phyloP scores from a whole-genome alignment of 2,888 invertebrate species.

The Drosophila pseudotakahashii region DNA sequence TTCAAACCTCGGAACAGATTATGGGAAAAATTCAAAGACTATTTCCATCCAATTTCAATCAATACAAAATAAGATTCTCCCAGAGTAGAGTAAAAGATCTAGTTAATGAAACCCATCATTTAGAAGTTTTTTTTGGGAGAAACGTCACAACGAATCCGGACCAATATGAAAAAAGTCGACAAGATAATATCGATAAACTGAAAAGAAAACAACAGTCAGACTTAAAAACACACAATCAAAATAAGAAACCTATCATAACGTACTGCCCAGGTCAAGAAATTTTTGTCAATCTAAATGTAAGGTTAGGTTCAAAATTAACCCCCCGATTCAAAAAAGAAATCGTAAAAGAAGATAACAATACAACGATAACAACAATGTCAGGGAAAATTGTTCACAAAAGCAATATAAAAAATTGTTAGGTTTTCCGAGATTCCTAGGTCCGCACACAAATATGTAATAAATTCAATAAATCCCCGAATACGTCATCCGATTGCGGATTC shows the following conservation, averaged over 20 bases:
- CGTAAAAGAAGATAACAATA: neutral
- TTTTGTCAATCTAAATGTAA: neutral
- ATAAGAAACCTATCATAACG: too few species aligned
- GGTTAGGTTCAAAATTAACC: neutral
- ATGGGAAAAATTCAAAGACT: neutral
- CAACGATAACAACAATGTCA: too few species aligned
- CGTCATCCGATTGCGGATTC: too few species aligned
- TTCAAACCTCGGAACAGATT: neutral
- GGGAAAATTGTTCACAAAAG: too few species aligned
- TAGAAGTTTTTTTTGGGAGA: constrained; percentile 26
- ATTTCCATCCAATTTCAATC: neutral
- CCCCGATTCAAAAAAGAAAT: neutral
- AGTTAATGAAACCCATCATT: constrained; percentile 2
- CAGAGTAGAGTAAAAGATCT: constrained; percentile 20
- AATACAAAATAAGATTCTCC: constrained; percentile 5
- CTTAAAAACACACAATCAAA: too few species aligned
- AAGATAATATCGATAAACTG: constrained; percentile 6
- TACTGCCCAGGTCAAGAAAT: neutral
- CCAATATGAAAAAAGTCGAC: constrained; percentile 19
- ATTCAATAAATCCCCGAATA: too few species aligned
- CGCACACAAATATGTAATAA: too few species aligned
- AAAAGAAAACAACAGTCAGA: neutral
- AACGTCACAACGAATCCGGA: constrained; percentile 13
- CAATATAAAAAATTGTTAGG: too few species aligned
- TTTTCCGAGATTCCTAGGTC: too few species aligned